Evolutionary conservation across 2,797 vertebrate species (phyloP), one percentile per base, ranked within the genome.

Genomic region (Discoglossus pictus): DNA sequence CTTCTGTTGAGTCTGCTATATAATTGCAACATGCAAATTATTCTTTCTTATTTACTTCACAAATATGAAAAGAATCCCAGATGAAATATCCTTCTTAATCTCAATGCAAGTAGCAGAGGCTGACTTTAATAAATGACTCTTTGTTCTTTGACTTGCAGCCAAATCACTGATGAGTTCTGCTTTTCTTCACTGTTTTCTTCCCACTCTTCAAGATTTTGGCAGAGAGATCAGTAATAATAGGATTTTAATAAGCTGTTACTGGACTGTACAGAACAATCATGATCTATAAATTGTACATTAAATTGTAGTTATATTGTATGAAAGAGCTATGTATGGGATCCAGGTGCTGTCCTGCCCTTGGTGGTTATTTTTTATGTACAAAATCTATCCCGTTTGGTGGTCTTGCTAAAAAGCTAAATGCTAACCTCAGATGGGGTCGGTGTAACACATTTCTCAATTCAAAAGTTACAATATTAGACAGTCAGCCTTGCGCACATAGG

Each of bases 1-100:
- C 27, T 8, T 8, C 8, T 31, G 27, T 42, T 7, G 15, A n/a
- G 53, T 15, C 9, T 13, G 16, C 11, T 31, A 31, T 56, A 1
- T 34, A 47, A 31, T 12, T 40, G 21, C 6, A 40, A 15, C 27
- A 61, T 44, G 16, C 18, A 61, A 53, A 44, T 68, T 13, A 31
- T 50, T 31, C 27, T 51, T 10, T n/a, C 36, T 23, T 43, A 36
- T 65, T 60, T 52, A 60, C 38, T 61, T 38, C 25, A 10, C 16
- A 58, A 15, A 59, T 43, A 12, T 50, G 63, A 76, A 58, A 59
- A 54, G 8, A 20, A 20, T 68, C 25, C 15, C 42, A 23, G 50
- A 66, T 67, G 55, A 64, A 63, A 38, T 44, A 68, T 18, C 31
- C 68, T 78, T 73, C 73, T 61, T 78, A 58, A 68, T 74, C 25